phyloP scores from a whole-genome alignment of 2,888 invertebrate species.

The Meandrusa payeni region DNA sequence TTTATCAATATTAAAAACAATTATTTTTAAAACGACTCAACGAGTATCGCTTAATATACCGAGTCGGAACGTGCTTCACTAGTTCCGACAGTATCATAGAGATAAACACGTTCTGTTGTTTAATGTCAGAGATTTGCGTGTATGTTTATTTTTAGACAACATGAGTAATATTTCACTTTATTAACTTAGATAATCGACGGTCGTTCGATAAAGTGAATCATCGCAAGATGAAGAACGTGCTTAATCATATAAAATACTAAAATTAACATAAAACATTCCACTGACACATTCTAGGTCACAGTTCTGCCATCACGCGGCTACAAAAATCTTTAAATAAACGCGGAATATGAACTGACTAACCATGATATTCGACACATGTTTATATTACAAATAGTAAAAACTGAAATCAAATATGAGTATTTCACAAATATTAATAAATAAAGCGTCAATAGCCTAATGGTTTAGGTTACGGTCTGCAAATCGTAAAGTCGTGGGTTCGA shows the following conservation, averaged over 20 bases:
- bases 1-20: no score
- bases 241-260: conserved; percentile 11
- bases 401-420: no score
- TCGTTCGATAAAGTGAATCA: conserved; percentile 10
- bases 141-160: conserved; percentile 13
- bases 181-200: conserved; percentile 7
- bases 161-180: conserved; percentile 16
- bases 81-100: background rate
- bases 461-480: no score
- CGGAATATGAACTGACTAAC: conserved; percentile 1
- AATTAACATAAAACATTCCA: conserved; percentile 14
- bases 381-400: no score
- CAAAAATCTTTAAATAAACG: conserved; percentile 11
- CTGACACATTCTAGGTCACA: conserved; percentile 11
- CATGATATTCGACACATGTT: no score
- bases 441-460: no score
- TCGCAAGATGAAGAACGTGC: conserved; percentile 2
- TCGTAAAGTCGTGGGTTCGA: no score
- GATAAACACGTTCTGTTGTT: conserved; percentile 11
- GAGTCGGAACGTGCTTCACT: no score
- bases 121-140: conserved; percentile 12
- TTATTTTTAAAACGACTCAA: no score
- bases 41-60: no score
- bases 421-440: no score
- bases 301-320: background rate